phyloP scores from a whole-genome alignment of 2,797 vertebrate species.

The Mormyrus hasselquistii region DNA sequence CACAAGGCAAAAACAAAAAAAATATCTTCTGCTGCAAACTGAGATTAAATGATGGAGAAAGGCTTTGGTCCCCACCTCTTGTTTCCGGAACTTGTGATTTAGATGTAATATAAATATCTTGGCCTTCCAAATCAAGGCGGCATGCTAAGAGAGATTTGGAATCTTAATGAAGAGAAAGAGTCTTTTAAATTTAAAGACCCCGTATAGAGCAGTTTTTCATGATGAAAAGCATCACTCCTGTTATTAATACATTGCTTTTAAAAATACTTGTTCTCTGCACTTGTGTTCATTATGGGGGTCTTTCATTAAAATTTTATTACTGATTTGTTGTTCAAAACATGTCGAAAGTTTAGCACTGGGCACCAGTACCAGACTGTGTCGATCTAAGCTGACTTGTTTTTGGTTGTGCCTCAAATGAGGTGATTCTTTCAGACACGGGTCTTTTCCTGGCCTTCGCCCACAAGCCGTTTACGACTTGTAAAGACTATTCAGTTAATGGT shows the following conservation, averaged over 20 bases:
- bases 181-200: background rate
- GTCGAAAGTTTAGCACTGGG: background rate
- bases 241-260: background rate
- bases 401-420: conserved; percentile 8
- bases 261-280: background rate
- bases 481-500: conserved; percentile 42
- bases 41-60: background rate
- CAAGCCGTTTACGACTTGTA: conserved; percentile 22
- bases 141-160: background rate
- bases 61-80: background rate
- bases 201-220: background rate
- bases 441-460: conserved; percentile 16
- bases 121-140: background rate
- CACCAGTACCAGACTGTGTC: background rate
- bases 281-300: background rate
- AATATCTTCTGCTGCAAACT: background rate
- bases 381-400: background rate
- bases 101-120: background rate
- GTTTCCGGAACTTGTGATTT: background rate
- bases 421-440: conserved; percentile 18
- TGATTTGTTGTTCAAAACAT: background rate
- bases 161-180: background rate
- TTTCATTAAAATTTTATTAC: background rate
- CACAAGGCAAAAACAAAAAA: background rate
- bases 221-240: background rate